These are phyloP conservation scores for Pantherophis vulpinus DNA, from an alignment of 2,797 vertebrate genomes.

Conservation along the genomic window DNA sequence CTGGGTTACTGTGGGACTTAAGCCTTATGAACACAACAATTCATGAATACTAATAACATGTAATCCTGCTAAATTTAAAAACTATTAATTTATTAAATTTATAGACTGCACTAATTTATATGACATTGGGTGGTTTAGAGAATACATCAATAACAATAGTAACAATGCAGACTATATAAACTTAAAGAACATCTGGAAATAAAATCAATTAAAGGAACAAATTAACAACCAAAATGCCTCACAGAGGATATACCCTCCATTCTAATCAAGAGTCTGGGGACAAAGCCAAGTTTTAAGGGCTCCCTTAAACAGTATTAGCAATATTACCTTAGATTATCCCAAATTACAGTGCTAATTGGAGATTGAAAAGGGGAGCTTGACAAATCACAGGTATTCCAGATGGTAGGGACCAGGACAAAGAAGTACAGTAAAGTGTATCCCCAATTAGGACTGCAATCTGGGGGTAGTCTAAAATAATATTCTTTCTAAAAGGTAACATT, in stretches of 20 bases:
- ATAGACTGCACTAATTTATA: background rate
- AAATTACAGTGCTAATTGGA: background rate
- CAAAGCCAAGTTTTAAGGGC: background rate
- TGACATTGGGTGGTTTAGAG: background rate
- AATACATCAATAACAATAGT: background rate
- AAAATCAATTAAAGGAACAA: background rate
- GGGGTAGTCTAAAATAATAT: background rate
- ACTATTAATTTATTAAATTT: background rate
- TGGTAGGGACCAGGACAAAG: background rate
- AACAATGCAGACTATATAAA: background rate
- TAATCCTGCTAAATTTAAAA: background rate
- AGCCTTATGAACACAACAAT: conserved; percentile 3
- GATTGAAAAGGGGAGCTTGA: background rate
- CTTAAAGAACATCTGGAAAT: background rate
- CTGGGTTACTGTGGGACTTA: background rate
- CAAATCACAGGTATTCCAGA: background rate
- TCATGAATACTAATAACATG: conserved; percentile 16
- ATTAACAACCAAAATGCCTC: background rate
- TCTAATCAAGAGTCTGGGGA: background rate
- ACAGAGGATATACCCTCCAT: background rate
- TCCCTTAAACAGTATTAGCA: background rate
- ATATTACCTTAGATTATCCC: background rate
- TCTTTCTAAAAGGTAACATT: background rate
- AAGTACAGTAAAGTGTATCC: background rate
- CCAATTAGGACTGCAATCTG: background rate